These are phyloP conservation scores for Pocillopora damicornis DNA, from an alignment of 64 coral and sea anemone genomes.

Conservation along the genomic window DNA sequence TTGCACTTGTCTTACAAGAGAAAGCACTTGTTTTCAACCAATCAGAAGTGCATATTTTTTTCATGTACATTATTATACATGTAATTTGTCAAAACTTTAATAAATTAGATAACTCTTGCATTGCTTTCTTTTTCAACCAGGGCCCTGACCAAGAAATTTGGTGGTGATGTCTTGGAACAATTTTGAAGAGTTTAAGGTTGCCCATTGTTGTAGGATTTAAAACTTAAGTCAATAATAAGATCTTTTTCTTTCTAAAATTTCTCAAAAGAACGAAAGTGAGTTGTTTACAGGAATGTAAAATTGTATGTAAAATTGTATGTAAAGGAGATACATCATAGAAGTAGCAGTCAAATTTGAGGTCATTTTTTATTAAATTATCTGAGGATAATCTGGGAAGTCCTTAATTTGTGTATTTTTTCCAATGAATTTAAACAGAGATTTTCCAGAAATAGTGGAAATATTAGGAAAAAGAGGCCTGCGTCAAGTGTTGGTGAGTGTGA, in stretches of 20 bases:
- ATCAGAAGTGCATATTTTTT: too few relatives aligned
- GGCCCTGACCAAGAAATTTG: not conserved
- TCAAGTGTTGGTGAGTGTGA: constrained; percentile 10
- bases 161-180: constrained; percentile 26
- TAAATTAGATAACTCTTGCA: not conserved
- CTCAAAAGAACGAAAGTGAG: too few relatives aligned
- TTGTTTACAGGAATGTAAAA: too few relatives aligned
- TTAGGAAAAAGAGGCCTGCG: constrained; percentile 21
- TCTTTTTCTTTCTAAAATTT: too few relatives aligned
- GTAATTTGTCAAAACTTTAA: too few relatives aligned
- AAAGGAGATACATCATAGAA: too few relatives aligned
- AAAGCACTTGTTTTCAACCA: too few relatives aligned
- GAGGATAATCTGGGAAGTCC: not conserved
- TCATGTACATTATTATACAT: too few relatives aligned
- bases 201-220: not conserved
- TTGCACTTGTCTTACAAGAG: too few relatives aligned
- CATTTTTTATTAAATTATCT: not conserved
- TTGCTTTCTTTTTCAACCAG: not conserved
- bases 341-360: too few relatives aligned
- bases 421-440: constrained; percentile 5
- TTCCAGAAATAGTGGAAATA: not conserved
- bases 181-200: constrained; percentile 34
- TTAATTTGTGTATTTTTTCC: not conserved
- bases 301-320: too few relatives aligned
- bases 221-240: too few relatives aligned